Base-by-base conservation (phyloP, 2,113 vertebrate species). In the Eulemur rufifrons region DNA sequence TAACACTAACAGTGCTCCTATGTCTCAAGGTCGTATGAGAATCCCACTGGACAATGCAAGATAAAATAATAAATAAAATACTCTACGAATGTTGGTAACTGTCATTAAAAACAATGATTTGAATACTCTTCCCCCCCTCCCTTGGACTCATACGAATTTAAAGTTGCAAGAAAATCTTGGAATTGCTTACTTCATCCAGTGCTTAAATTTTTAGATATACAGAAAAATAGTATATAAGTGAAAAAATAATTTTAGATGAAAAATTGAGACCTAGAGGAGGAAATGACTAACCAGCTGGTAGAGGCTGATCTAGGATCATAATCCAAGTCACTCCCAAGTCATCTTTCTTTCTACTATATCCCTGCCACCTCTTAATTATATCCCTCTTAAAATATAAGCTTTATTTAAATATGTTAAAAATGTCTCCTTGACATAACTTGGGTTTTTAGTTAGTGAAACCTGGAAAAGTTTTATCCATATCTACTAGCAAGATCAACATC, bases 391-490 rank as follows among this genome's bases (percentile, higher is more conserved):
- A 91, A 66, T 11, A 10, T 54, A 78, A 74, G n/a, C 39, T 91
- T 42, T 89, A 74, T 83, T 93, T 68, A 78, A 89, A 56, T 23
- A 39, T 27, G 34, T 86, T 86, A 73, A 83, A 95, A 83, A 83
- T 11, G 7, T 8, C 50, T 87, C 6, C 69, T 23, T 54, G 39
- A 83, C 4, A 17, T 64, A 89, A 64, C 56, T 45, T 83, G 42
- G 27, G 32, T 63, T 96, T 91, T 92, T 39, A 83, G 54, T 68
- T 37, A 84, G 45, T 11, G 39, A 21, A 5, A 68, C 59, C 29
- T 54, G 17, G 21, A 29, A 27, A 80, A 52, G n/a, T 29, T 34
- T 39, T 63, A 45, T 52, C 56, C 42, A 2, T 3, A 66, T 59
- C 52, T 54, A 14, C 50, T 29, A 2, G 4, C 6, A 9, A 63